Evolutionary conservation across 1,140 invertebrate genomes (phyloP).

Genomic region (Brachionus rotundiformis): DNA sequence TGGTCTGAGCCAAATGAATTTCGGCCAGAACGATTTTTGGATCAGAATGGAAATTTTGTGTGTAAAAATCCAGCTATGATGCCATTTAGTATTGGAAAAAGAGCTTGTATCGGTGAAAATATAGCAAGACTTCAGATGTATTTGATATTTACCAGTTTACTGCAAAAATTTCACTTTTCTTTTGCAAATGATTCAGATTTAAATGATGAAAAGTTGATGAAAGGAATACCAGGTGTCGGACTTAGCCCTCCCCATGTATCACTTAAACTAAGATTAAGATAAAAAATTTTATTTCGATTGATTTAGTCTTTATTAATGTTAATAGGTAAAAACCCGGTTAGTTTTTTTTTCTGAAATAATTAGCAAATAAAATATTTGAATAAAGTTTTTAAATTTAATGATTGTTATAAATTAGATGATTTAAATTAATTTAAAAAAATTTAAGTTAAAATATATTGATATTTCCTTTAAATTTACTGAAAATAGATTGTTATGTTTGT

Average conservation of each 20-base stretch:
- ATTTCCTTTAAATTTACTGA: no score
- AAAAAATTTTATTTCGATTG: not conserved
- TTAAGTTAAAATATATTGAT: no score
- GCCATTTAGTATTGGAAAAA: conserved; percentile 48
- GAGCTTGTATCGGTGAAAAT: conserved; percentile 56
- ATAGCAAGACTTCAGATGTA: conserved; percentile 60
- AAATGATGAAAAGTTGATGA: not conserved
- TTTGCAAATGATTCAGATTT: conserved; percentile 18
- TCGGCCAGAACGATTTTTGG: conserved; percentile 69
- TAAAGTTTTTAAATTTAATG: no score
- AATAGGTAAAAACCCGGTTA: not conserved
- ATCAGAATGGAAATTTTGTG: conserved; percentile 55
- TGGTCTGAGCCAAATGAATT: conserved; percentile 75
- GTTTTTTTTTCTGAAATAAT: not conserved
- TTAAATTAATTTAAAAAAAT: no score
- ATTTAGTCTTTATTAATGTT: not conserved
- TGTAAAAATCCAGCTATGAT: conserved; percentile 50
- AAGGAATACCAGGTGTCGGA: conserved; percentile 40
- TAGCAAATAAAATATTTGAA: no score
- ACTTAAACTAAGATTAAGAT: conserved; percentile 27
- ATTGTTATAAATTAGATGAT: no score
- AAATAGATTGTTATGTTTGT: no score
- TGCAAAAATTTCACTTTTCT: conserved; percentile 57
- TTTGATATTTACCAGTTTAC: conserved; percentile 58
- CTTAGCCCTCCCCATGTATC: conserved; percentile 23